Base-by-base conservation (phyloP, 2,888 invertebrate genomes). In the Maniola hyperantus region DNA sequence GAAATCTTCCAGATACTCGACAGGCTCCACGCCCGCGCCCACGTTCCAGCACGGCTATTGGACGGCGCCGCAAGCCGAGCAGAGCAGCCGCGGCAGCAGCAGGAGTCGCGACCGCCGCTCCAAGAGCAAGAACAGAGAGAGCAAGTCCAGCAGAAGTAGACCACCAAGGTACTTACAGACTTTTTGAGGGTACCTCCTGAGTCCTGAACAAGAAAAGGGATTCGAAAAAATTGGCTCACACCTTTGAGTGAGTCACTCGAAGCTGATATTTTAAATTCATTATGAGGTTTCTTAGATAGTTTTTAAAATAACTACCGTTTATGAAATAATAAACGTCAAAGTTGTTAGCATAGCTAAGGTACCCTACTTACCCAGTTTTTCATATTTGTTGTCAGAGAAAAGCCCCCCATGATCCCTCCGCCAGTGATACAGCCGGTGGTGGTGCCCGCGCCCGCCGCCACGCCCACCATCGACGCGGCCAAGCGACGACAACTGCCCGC, bases 401-500 rank as follows among this genome's bases (percentile, higher is more conserved):
- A 89, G 63, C 71, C 79, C 0, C 75, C 82, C 0, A 68, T 79
- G 36, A 74, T 85, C 61, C 89, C 92, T 0, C 83, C 92, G 0
- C 83, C 88, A 18, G 82, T 86, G 15, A 79, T 87, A 6, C 85
- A 86, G 68, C 85, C 90, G 4, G 82, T 91, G 65, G 83, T 90
- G 18, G 72, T 82, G 55, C 85, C 89, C 0, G 72, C 81, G 2
- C 68, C 75, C 0, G 72, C 82, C 60, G 74, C 80, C 0, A 77
- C 81, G 54, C 82, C 88, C 11, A 93, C 91, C 39, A 88, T 95
- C 82, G 98, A 98, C 86, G 97, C 97, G 15, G 96, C 96, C 18
- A 97, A 97, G 86, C 93, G 98, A 46, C 95, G 97, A 79, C 96
- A 97, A 77, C 93, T 99, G 26, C 99, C 99, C n/a, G 97, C 97